Evolutionary conservation across 2,113 vertebrate genomes (phyloP), one percentile per base, ranked within the genome.

Genomic region (Myrmecobius fasciatus): DNA sequence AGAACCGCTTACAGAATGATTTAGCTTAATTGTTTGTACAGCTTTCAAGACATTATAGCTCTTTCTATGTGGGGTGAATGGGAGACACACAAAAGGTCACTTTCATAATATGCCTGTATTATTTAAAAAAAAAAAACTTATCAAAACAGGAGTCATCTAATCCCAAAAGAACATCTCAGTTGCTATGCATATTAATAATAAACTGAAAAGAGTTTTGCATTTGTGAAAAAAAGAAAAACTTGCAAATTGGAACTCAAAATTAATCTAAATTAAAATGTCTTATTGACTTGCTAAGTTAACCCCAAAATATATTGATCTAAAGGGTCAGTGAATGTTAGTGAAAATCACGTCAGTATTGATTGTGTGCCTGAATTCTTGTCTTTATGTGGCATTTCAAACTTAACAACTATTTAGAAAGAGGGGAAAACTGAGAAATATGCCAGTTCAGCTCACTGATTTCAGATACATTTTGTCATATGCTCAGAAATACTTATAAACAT

Each of bases 241-340:
- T 97, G 95, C 95, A 98, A 97, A 97, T 97, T 98, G 97, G 98
- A 98, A 97, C 95, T 94, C 95, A 97, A 98, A 97, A 94, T 98
- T 98, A 97, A 98, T 98, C 96, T 98, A 98, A 98, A 98, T 96
- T 97, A 98, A 98, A 98, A 98, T 98, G 98, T 97, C 95, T 95
- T 98, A 98, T 98, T 98, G 98, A 98, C 97, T 98, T 98, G 94
- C 98, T 98, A 98, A 98, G 96, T 98, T 98, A 98, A 97, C 95
- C 97, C 98, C 97, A 97, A 98, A 98, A 98, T 96, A 91, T 98
- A 98, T 98, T 98, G 98, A 98, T 97, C 97, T 97, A 96, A 97
- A 97, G 98, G 98, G 97, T 97, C 98, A 98, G 98, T 97, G 98
- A 98, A 98, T 96, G 96, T 98, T 98, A 98, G 98, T 98, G 97